These are phyloP conservation scores for Poecilia picta DNA, from an alignment of 2,797 vertebrate species.

Conservation along the genomic window DNA sequence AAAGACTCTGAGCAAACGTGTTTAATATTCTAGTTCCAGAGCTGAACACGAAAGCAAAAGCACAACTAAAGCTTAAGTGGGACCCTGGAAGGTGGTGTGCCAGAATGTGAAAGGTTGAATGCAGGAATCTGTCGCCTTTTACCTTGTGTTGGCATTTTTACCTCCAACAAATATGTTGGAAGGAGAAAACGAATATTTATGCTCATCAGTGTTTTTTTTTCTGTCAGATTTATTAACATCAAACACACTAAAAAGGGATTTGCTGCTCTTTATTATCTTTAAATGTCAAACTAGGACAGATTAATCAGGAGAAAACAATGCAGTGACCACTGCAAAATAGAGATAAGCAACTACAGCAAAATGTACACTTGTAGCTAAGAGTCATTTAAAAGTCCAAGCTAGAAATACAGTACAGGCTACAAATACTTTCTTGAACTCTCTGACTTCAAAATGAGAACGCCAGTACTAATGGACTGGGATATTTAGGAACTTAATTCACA, in stretches of 20 bases:
- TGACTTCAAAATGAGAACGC: neutral
- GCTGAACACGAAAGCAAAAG: neutral
- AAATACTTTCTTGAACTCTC: neutral
- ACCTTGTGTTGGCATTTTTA: neutral
- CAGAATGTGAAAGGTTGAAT: neutral
- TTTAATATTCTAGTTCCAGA: slow-evolving; percentile 2
- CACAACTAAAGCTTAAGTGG: slow-evolving; percentile 2
- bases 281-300: neutral
- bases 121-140: neutral
- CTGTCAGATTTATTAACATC: neutral
- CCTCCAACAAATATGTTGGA: neutral
- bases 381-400: neutral
- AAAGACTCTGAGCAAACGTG: neutral
- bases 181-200: neutral
- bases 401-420: neutral
- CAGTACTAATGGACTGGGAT: neutral
- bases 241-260: neutral
- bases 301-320: neutral
- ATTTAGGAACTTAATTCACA: neutral
- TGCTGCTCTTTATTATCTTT: neutral
- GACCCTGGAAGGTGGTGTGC: neutral
- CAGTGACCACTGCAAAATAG: neutral
- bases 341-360: neutral
- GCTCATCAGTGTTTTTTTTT: neutral
- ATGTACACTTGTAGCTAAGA: neutral